Base-by-base conservation (phyloP, 2,888 invertebrate genomes). In the Bursaphelenchus okinawaensis region DNA sequence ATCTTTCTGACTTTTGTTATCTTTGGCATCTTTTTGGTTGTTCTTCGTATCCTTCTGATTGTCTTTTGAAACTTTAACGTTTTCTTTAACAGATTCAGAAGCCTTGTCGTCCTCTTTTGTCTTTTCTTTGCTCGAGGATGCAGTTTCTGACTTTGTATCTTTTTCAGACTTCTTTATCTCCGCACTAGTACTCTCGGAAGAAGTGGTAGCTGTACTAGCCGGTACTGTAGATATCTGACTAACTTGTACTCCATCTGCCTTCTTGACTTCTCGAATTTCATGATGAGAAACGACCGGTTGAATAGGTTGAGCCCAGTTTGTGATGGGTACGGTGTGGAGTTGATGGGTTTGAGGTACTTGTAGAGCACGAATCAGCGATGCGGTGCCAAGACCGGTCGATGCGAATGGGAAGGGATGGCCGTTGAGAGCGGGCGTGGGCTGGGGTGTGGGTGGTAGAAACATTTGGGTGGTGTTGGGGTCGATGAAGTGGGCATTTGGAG, bases 361-460 rank as follows among this genome's bases (percentile, higher is more conserved):
- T 16, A 52, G 51, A 22, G 60, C 60, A 50, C 60, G 60, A 26
- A 59, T 59, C 51, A 52, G 20, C 24, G 60, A 31, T 1, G 60
- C 52, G 16, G 50, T 59, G 12, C 56, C 56, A 16, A 40, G 40
- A 40, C 40, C 40, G 2, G 40, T 12, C 4, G 24, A 22, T 16
- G 51, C 24, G 9, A 59, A 27, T 20, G 60, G 60, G 7, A 52
- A 59, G 1, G 60, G 51, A 20, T 23, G 19, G 1, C 24, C 60
- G 4, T 22, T 50, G 22, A 28, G 12, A 8, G 29, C 12, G 12
- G 60, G 60, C 12, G 51, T 29, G 16, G 60, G 50, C 19, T 59
- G 60, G 24, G 60, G 50, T 29, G 60, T 51, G 9, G 60, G 60
- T 23, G 60, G 60, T 8, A 59, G 52, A 9, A 59, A 27, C 19